Evolutionary conservation across 2,888 invertebrate species (phyloP).

Genomic region (Zaprionus lineosus): DNA sequence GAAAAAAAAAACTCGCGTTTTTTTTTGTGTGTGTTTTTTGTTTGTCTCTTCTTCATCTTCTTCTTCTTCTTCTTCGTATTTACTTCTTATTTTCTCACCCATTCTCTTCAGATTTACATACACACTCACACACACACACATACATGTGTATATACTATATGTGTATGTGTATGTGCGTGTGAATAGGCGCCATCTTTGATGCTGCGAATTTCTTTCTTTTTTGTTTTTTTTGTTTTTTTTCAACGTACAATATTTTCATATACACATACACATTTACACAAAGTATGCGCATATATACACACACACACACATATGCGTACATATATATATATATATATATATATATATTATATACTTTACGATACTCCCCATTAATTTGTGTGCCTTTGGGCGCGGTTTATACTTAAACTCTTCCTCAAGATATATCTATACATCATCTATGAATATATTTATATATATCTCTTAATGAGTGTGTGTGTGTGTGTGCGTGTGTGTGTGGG

Average conservation of each 20-base stretch:
- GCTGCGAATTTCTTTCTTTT: slow-evolving; percentile 64
- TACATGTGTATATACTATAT: slow-evolving; percentile 26
- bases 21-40: slow-evolving; percentile 40
- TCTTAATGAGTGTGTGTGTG: slow-evolving; percentile 6
- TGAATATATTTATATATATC: slow-evolving; percentile 25
- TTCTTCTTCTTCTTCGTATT: slow-evolving; percentile 21
- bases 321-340: not conserved
- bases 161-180: slow-evolving; percentile 23
- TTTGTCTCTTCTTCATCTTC: slow-evolving; percentile 27
- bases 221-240: slow-evolving; percentile 38
- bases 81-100: slow-evolving; percentile 16
- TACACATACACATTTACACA: slow-evolving; percentile 1
- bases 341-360: not conserved
- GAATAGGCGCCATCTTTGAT: slow-evolving; percentile 73
- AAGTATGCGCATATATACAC: slow-evolving; percentile 5
- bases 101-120: slow-evolving; percentile 12
- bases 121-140: slow-evolving; percentile 27
- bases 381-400: slow-evolving; percentile 24
- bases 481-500: slow-evolving; percentile 8
- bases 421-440: slow-evolving; percentile 32
- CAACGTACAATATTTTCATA: slow-evolving; percentile 32
- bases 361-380: slow-evolving; percentile 49
- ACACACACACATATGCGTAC: slow-evolving; percentile 13
- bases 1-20: slow-evolving; percentile 63
- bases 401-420: slow-evolving; percentile 7